Evolutionary conservation across 2,888 invertebrate species (phyloP), one percentile per base, ranked within the genome.

Genomic region (Drosophila formosana): DNA sequence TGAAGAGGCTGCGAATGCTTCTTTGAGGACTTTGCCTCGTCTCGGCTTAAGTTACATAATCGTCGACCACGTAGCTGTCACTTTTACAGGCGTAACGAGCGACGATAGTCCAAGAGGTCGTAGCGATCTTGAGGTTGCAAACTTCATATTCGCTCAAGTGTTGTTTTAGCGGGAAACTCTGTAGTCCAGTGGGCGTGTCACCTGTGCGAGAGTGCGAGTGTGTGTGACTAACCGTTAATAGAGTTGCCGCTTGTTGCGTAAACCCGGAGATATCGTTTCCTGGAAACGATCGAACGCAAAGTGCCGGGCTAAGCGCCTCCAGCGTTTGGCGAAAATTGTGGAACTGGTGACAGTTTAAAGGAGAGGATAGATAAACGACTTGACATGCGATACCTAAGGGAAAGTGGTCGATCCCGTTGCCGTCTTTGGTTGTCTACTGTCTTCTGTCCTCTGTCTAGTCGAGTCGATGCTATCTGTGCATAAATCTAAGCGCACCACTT

Each of bases 1-100:
- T 87, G 78, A 75, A 75, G 81, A 73, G 74, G 26, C 75, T 78
- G 82, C 82, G 72, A 87, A 62, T 73, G 68, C 61, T 58, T 11
- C 37, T 37, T n/a, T 70, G 62, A 53, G 69, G 56, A 64, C 56
- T 56, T 11, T 68, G 69, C 52, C 53, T 43, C 61, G 47, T 43
- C 64, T 66, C 74, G 68, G 53, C 70, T 89, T 87, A 84, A 67
- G 72, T 86, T 87, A 86, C 88, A 86, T 87, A 81, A 86, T 84
- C 84, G 61, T 52, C 47, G 23, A 30, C 43, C 30, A 63, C 43
- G 66, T 7, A 47, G 46, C 26, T 57, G 32, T 39, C 49, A 50
- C 18, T 53, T 30, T 45, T 32, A 47, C 43, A 25, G 32, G 45
- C 74, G 75, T 57, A 77, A 68, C 82, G 47, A 41, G 7, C 43